Evolutionary conservation across 2,888 invertebrate species (phyloP).

Genomic region (Erebia epiphron): DNA sequence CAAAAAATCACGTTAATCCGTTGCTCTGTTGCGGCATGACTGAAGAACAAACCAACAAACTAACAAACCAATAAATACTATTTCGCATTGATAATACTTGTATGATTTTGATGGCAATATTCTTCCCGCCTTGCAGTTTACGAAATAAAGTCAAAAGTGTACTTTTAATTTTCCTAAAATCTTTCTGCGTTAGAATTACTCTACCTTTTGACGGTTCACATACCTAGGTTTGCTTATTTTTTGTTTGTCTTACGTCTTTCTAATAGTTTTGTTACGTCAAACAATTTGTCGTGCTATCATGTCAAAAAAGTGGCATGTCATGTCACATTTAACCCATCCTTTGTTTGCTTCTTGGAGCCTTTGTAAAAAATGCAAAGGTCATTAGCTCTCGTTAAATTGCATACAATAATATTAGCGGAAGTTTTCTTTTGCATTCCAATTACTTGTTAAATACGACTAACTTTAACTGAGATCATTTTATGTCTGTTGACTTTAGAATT

Average conservation of each 20-base stretch:
- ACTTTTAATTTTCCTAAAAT: background rate
- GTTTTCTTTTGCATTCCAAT: no score
- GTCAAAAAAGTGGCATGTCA: background rate
- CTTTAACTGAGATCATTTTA: no score
- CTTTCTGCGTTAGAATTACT: background rate
- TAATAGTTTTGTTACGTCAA: slow-evolving; percentile 16
- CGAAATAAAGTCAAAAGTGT: background rate
- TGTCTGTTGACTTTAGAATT: no score
- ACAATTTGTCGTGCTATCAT: background rate
- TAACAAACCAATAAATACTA: no score
- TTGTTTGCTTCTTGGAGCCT: background rate
- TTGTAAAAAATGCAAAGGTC: background rate
- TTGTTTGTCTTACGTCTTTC: slow-evolving; percentile 29
- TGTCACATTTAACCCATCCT: background rate
- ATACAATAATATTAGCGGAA: background rate
- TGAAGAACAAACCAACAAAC: no score
- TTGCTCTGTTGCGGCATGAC: no score
- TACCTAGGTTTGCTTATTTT: slow-evolving; percentile 11
- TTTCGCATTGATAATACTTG: no score
- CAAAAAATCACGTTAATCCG: no score
- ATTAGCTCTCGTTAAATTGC: background rate
- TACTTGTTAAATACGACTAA: no score
- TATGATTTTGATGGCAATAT: no score
- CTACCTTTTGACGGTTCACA: background rate
- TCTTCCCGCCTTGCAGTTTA: no score